Evolutionary conservation across 2,113 vertebrate species (phyloP), one percentile per base, ranked within the genome.

Genomic region (Ornithorhynchus anatinus): DNA sequence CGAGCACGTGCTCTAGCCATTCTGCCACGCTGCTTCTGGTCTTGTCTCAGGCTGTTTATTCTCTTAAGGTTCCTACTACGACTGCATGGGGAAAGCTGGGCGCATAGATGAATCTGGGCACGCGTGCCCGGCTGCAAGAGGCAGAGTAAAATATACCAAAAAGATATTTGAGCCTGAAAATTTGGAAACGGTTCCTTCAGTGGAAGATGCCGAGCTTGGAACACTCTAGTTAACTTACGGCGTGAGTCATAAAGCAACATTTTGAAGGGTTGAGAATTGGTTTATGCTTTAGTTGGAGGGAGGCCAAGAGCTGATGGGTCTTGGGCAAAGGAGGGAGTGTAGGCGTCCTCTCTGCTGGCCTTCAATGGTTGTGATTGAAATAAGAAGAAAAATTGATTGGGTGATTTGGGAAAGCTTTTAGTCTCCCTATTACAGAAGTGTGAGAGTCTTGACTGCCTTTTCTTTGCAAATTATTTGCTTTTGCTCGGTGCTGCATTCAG

Each of bases 391-490:
- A 67, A 59, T 59, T 38, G 44, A 3, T 54, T 35, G 51, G 33
- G 45, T 66, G 63, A 37, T 72, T 78, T 81, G 64, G 52, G 59
- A 36, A 40, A 72, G 77, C 78, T 76, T 77, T 67, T 23, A 35
- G 23, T 77, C 6, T 75, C 59, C 68, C 81, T 33, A 14, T 68
- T 67, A 33, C 20, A 84, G 70, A 68, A 17, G n/a, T 14, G 20
- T 63, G 56, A 79, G 74, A 68, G 29, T 68, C 54, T 61, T 66
- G 3, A 81, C 60, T 20, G 57, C 54, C 50, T 71, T 64, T 61
- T 69, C 80, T 65, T 86, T 84, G 77, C 81, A 78, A 67, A 84
- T 89, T 87, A 82, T 89, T 91, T 84, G 82, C 80, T 72, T 86
- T 87, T 33, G 54, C 37, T 45, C 79, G 76, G 70, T 63, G 82